Evolutionary conservation across 2,888 invertebrate species (phyloP).

Genomic region (Cataglyphis albicans): DNA sequence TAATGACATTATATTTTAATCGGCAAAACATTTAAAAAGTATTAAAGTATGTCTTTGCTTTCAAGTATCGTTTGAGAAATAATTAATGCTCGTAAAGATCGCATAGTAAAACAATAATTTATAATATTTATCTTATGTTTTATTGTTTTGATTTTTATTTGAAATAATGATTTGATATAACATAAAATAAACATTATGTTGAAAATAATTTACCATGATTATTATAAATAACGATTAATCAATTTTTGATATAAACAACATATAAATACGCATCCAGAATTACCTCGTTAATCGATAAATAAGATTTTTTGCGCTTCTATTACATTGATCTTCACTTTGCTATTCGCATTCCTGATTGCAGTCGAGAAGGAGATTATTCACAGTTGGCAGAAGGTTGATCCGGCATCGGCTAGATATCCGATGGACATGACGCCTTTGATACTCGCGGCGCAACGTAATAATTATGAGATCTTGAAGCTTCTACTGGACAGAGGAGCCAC

Average conservation of each 20-base stretch:
- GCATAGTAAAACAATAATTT: background rate
- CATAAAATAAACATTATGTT: background rate
- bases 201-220: background rate
- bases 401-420: conserved; percentile 94
- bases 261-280: no score
- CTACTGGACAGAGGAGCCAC: conserved; percentile 96
- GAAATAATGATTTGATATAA: background rate
- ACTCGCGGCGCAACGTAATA: conserved; percentile 96
- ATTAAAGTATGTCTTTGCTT: no score
- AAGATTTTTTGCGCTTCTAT: background rate
- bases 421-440: conserved; percentile 97
- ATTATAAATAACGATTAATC: no score
- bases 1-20: no score
- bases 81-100: no score
- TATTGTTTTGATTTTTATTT: background rate
- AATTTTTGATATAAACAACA: no score
- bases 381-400: conserved; percentile 96
- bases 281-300: background rate
- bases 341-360: conserved; percentile 13
- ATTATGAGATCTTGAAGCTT: conserved; percentile 98
- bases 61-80: no score
- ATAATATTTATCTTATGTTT: background rate
- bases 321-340: background rate
- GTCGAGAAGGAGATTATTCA: conserved; percentile 84
- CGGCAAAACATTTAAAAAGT: no score